These are phyloP conservation scores for Synergus japonicus DNA, from an alignment of 2,888 invertebrate species.

Conservation along the genomic window DNA sequence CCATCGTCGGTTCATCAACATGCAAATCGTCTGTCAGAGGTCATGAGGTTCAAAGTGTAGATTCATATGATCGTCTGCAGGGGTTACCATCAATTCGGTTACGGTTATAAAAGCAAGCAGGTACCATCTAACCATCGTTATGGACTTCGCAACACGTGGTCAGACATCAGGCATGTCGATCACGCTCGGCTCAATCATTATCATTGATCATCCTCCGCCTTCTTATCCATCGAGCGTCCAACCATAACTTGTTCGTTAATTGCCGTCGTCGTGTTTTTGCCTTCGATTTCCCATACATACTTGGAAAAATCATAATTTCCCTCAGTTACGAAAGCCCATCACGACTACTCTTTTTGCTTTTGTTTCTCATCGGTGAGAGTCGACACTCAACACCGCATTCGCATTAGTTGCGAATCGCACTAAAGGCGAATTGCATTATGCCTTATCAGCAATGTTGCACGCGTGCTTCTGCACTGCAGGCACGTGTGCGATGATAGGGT, in stretches of 20 bases:
- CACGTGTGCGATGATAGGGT: constrained; percentile 25
- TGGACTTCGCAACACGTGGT: constrained; percentile 62
- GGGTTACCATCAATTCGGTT: constrained; percentile 54
- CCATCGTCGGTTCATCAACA: constrained; percentile 59
- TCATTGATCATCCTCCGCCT: constrained; percentile 70
- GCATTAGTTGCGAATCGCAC: constrained; percentile 15
- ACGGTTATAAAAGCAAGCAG: constrained; percentile 49
- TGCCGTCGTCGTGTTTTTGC: constrained; percentile 47
- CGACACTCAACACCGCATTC: constrained; percentile 10
- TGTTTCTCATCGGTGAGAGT: neutral
- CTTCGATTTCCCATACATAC: constrained; percentile 43
- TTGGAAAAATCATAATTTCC: constrained; percentile 46
- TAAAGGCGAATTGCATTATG: constrained; percentile 15
- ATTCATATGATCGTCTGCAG: constrained; percentile 58
- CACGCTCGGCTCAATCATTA: constrained; percentile 71
- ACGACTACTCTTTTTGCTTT: neutral
- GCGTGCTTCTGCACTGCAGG: constrained; percentile 29
- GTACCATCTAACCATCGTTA: constrained; percentile 54
- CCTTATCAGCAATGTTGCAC: constrained; percentile 16
- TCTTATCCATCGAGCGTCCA: constrained; percentile 46
- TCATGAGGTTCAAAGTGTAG: constrained; percentile 52
- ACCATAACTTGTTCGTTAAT: constrained; percentile 50
- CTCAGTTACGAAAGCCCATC: constrained; percentile 29
- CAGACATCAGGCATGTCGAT: constrained; percentile 69
- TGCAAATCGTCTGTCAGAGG: constrained; percentile 58